Percentiles rank a stretch among this genome's conserved stretches.
Evolutionary conservation across 2,888 invertebrate genomes (phyloP).

Genomic region (Unio delphinus): DNA sequence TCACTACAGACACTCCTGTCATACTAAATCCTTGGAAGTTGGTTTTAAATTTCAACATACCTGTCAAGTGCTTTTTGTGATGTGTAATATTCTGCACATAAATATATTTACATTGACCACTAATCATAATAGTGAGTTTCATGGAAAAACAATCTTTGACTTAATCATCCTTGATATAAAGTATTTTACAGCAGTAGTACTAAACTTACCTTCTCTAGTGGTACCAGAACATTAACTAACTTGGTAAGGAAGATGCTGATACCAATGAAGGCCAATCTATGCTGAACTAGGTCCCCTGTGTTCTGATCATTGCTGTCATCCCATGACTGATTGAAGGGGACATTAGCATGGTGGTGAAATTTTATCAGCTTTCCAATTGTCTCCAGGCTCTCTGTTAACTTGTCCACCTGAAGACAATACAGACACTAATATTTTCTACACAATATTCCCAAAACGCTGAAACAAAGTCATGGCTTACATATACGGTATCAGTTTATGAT

Average conservation of each 20-base stretch:
- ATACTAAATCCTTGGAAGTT: too few relatives aligned
- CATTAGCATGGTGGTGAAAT: slow-evolving; percentile 60
- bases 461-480: too few relatives aligned
- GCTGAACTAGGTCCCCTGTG: slow-evolving; percentile 48
- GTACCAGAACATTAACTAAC: slow-evolving; percentile 55
- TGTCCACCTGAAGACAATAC: slow-evolving; percentile 51
- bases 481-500: too few relatives aligned
- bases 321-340: slow-evolving; percentile 19
- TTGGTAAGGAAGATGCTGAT: slow-evolving; percentile 46
- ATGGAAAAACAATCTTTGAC: too few relatives aligned
- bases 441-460: not conserved
- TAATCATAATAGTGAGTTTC: too few relatives aligned
- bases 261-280: slow-evolving; percentile 61
- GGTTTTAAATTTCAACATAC: too few relatives aligned
- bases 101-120: too few relatives aligned
- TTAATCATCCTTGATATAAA: too few relatives aligned
- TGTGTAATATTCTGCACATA: too few relatives aligned
- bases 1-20: too few relatives aligned
- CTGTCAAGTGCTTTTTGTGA: too few relatives aligned
- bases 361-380: slow-evolving; percentile 53
- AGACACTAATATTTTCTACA: too few relatives aligned
- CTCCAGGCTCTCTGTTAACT: slow-evolving; percentile 59
- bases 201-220: slow-evolving; percentile 53
- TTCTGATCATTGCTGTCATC: slow-evolving; percentile 31
- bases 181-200: not conserved